These are phyloP conservation scores for Oligia latruncula DNA, from an alignment of 2,888 invertebrate species.

Conservation along the genomic window DNA sequence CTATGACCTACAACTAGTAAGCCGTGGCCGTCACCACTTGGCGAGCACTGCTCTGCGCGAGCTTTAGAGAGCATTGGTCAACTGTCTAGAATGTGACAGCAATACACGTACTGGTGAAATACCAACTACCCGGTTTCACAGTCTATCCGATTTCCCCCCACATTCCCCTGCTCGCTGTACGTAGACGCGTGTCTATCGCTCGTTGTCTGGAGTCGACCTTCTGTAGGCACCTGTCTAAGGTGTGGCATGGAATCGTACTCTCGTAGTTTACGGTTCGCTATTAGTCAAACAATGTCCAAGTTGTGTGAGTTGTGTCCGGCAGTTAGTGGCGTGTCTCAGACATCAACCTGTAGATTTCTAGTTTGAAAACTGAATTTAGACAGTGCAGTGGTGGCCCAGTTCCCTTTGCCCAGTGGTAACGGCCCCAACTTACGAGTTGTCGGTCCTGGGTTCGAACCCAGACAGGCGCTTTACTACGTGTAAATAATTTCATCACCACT, in stretches of 20 bases:
- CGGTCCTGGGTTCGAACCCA: background rate
- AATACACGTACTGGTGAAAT: background rate
- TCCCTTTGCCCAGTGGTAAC: background rate
- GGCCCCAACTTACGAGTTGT: background rate
- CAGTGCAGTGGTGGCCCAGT: background rate
- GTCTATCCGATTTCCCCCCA: background rate
- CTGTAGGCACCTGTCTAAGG: background rate
- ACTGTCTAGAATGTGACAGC: background rate
- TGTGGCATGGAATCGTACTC: conserved; percentile 56
- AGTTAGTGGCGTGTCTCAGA: conserved; percentile 67
- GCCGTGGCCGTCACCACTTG: too few relatives aligned
- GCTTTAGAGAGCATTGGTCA: too few relatives aligned
- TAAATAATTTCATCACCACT: conserved; percentile 3
- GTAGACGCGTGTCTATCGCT: background rate
- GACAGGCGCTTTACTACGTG: background rate
- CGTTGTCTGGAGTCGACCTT: background rate
- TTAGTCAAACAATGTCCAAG: conserved; percentile 82
- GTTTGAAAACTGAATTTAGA: conserved; percentile 32
- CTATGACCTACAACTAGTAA: too few relatives aligned
- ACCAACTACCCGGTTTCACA: background rate
- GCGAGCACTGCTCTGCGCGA: too few relatives aligned
- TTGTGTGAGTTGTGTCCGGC: conserved; percentile 75
- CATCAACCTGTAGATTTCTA: conserved; percentile 56
- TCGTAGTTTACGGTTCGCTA: conserved; percentile 73
- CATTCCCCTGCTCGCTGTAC: background rate